Conservation (phyloP, 2,888 invertebrate genomes). For the Epinotia nisella region DNA sequence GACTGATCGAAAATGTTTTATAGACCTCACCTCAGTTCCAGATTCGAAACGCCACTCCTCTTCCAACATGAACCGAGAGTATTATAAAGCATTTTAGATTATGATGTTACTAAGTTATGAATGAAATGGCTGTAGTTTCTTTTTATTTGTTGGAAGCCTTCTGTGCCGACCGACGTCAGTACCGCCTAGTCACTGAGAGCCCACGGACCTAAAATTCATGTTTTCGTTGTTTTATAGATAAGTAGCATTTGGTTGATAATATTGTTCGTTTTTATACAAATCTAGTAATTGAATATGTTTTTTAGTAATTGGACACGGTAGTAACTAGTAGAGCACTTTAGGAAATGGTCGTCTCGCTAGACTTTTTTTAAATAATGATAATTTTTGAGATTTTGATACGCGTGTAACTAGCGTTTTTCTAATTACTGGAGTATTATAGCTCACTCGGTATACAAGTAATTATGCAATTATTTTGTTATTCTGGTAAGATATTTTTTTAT, state of each 20-base stretch:
- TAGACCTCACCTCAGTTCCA: constrained; percentile 65
- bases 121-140: constrained; percentile 62
- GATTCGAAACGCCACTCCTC: constrained; percentile 57
- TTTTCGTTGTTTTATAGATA: constrained; percentile 69
- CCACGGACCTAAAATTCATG: constrained; percentile 74
- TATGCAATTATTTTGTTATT: constrained; percentile 83
- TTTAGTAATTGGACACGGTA: constrained; percentile 76
- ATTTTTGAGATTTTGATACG: constrained; percentile 74
- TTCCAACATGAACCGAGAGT: constrained; percentile 65
- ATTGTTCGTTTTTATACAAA: constrained; percentile 81
- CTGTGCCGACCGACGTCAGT: constrained; percentile 65
- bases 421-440: constrained; percentile 78
- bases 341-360: constrained; percentile 81
- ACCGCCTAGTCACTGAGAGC: constrained; percentile 85
- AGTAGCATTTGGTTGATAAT: constrained; percentile 80
- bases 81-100: constrained; percentile 77
- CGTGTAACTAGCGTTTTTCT: constrained; percentile 59
- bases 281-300: constrained; percentile 69
- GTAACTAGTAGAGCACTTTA: constrained; percentile 82
- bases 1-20: constrained; percentile 71
- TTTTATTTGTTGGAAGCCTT: constrained; percentile 64
- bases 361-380: constrained; percentile 65
- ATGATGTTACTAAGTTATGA: constrained; percentile 53
- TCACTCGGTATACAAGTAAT: constrained; percentile 78
- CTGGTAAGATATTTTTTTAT: constrained; percentile 82